These are phyloP conservation scores for Brenthis hecate DNA, from an alignment of 2,888 invertebrate genomes.

Conservation along the genomic window DNA sequence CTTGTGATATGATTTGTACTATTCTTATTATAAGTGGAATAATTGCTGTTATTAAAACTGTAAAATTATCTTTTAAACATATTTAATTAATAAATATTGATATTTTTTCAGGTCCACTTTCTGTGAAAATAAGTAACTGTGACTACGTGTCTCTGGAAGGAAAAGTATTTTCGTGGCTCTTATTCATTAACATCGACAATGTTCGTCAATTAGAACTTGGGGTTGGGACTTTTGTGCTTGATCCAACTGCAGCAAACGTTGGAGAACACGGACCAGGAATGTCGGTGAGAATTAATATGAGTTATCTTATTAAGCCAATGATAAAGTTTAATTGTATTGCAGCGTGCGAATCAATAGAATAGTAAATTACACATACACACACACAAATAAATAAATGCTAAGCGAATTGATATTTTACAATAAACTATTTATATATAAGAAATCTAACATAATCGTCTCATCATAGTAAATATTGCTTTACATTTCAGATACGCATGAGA, in stretches of 20 bases:
- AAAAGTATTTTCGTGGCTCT: conserved; percentile 85
- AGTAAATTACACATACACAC: no score
- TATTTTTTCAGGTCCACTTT: conserved; percentile 81
- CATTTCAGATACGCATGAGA: conserved; percentile 84
- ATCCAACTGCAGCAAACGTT: conserved; percentile 80
- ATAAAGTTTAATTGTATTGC: conserved; percentile 17
- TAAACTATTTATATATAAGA: neutral
- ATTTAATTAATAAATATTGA: no score
- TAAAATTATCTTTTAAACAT: no score
- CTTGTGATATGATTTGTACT: neutral
- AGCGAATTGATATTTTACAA: conserved; percentile 25
- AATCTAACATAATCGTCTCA: no score
- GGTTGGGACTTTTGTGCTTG: conserved; percentile 84
- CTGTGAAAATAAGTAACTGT: conserved; percentile 83
- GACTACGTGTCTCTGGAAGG: conserved; percentile 83
- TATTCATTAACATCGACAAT: conserved; percentile 82
- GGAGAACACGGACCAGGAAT: conserved; percentile 85
- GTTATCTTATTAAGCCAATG: neutral
- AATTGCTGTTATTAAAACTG: conserved; percentile 19
- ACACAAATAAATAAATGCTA: neutral
- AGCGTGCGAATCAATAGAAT: conserved; percentile 14
- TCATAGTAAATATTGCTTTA: conserved; percentile 11
- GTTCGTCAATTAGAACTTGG: conserved; percentile 81
- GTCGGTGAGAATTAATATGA: conserved; percentile 58
- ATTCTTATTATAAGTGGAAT: neutral